These are phyloP conservation scores for Cheirogaleus medius DNA, from an alignment of 2,113 vertebrate species.

Conservation along the genomic window DNA sequence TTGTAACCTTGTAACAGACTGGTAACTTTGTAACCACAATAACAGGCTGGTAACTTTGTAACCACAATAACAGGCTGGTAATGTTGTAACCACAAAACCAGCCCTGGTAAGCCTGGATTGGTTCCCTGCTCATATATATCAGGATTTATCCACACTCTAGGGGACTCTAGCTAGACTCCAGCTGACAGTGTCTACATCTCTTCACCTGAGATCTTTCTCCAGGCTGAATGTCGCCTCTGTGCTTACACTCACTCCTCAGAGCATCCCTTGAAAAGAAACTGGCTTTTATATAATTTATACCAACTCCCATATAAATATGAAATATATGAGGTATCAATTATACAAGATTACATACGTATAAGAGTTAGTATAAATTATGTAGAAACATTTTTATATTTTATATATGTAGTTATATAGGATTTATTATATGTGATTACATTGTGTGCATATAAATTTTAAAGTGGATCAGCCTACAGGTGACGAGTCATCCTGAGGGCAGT, in stretches of 20 bases:
- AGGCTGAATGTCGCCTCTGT: neutral
- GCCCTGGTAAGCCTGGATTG: fast-evolving
- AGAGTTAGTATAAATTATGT: neutral
- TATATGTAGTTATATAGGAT: neutral
- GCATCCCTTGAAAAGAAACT: neutral
- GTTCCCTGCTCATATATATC: fast-evolving
- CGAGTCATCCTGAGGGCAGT: neutral
- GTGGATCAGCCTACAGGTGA: no score
- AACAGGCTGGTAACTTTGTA: no score
- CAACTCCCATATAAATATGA: neutral
- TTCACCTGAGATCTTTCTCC: neutral
- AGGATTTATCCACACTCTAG: fast-evolving
- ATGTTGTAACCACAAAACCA: no score
- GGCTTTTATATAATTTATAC: neutral
- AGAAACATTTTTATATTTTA: neutral
- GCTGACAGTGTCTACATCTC: neutral
- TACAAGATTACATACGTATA: neutral
- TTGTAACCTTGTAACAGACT: no score
- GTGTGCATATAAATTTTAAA: neutral
- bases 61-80: neutral
- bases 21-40: neutral
- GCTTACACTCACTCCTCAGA: neutral
- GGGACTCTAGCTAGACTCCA: neutral
- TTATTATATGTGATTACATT: neutral
- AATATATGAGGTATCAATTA: neutral